Percentiles rank a stretch among this genome's conserved stretches.
Conservation (phyloP, 2,113 vertebrate genomes). For the Progne subis region DNA sequence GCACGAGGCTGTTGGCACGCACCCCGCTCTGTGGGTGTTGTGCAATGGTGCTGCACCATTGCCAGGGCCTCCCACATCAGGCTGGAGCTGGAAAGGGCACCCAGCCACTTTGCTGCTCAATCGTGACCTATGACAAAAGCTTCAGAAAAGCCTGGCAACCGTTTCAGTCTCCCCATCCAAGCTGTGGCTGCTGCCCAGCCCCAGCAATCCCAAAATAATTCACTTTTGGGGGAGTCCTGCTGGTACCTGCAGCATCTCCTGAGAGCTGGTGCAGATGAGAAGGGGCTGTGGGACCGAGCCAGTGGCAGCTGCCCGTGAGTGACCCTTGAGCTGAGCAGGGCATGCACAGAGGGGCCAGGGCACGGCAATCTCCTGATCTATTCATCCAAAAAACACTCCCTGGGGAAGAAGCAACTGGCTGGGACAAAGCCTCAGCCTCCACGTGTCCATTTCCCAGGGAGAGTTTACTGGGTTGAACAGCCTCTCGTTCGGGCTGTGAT, state of each 20-base stretch:
- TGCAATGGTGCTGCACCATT: accelerated
- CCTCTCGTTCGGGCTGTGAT: accelerated
- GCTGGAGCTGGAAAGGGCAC: not conserved
- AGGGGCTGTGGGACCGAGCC: accelerated
- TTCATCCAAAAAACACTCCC: not conserved
- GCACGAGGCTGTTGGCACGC: not conserved
- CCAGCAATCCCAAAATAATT: not conserved
- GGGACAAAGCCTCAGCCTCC: not conserved
- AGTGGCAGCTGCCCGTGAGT: accelerated
- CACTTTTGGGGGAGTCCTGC: accelerated
- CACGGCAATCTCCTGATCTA: accelerated
- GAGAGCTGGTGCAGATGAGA: not conserved
- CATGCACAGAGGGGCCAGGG: not conserved
- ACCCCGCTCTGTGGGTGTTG: accelerated
- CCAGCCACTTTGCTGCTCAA: not conserved
- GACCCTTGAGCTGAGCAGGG: not conserved
- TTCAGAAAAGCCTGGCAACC: not conserved
- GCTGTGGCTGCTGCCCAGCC: not conserved
- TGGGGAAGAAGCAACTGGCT: not conserved
- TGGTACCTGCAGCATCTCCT: not conserved
- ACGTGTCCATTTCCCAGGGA: not conserved
- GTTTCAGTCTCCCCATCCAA: not conserved
- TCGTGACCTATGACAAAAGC: accelerated
- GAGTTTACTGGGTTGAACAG: not conserved
- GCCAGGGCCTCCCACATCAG: accelerated